phyloP scores from a whole-genome alignment of 30 jellyfish, hydroid and myxozoan genomes.

The Chrysaora quinquecirrha region DNA sequence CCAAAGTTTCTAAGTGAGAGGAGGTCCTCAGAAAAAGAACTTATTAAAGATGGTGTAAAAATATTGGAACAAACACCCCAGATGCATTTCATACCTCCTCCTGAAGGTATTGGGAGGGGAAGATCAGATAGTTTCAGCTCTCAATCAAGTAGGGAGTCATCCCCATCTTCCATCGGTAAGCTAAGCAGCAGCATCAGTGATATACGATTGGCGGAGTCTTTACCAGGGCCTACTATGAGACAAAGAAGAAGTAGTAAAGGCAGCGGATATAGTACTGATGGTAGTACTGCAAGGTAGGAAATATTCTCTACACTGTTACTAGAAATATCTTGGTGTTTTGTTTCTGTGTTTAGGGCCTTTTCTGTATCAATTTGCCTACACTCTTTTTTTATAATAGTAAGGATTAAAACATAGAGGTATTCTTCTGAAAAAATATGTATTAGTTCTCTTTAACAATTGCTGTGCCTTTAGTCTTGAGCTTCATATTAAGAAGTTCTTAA shows the following conservation, averaged over 20 bases:
- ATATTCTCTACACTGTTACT: too few relatives aligned
- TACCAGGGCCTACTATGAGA: constrained; percentile 23
- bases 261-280: constrained; percentile 71
- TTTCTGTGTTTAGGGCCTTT: too few relatives aligned
- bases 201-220: constrained; percentile 37
- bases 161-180: constrained; percentile 64
- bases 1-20: constrained; percentile 49
- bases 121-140: constrained; percentile 84
- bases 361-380: too few relatives aligned
- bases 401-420: too few relatives aligned
- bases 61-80: constrained; percentile 37
- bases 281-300: constrained; percentile 60
- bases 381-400: too few relatives aligned
- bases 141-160: constrained; percentile 74
- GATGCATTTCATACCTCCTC: constrained; percentile 61
- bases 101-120: constrained; percentile 80
- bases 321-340: too few relatives aligned
- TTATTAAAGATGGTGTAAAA: constrained; percentile 27
- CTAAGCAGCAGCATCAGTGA: constrained; percentile 71
- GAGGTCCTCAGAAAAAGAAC: constrained; percentile 53
- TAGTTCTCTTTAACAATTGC: too few relatives aligned
- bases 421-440: too few relatives aligned
- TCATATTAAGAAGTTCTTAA: too few relatives aligned
- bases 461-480: too few relatives aligned
- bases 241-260: constrained; percentile 72